These are phyloP conservation scores for Nannobrachium achirus DNA, from an alignment of 2,113 vertebrate genomes.

Conservation along the genomic window DNA sequence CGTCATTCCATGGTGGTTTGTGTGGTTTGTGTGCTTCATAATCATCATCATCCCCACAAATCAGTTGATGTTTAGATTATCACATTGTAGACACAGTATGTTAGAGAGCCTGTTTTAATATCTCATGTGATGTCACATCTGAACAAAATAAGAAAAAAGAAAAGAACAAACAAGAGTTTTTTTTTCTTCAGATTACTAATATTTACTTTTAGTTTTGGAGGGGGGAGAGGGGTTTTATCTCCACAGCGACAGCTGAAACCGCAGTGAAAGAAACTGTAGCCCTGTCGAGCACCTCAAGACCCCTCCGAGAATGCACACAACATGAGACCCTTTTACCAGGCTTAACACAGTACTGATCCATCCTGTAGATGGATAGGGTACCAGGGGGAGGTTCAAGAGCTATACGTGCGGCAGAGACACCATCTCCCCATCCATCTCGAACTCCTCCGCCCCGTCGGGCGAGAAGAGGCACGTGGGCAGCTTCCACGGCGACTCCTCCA, in stretches of 20 bases:
- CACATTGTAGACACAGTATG: constrained; percentile 79
- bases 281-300: constrained; percentile 23
- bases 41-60: constrained; percentile 44
- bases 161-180: constrained; percentile 23
- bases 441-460: constrained; percentile 91
- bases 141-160: constrained; percentile 31
- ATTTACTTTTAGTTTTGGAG: constrained; percentile 28
- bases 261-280: background rate
- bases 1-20: constrained; percentile 70
- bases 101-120: constrained; percentile 78
- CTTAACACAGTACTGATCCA: constrained; percentile 17
- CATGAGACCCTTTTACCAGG: constrained; percentile 35
- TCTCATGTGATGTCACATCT: constrained; percentile 56
- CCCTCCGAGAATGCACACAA: constrained; percentile 26
- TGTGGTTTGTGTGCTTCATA: constrained; percentile 75
- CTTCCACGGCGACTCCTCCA: constrained; percentile 97
- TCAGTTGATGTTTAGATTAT: constrained; percentile 72
- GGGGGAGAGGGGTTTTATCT: constrained; percentile 15
- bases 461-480: constrained; percentile 95
- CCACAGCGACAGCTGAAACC: constrained; percentile 10
- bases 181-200: constrained; percentile 46
- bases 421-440: constrained; percentile 92
- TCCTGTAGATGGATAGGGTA: too few relatives aligned
- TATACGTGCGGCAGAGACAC: constrained; percentile 90
- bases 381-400: constrained; percentile 55